Conservation (phyloP, 2,113 vertebrate genomes). For the Hyla sarda region DNA sequence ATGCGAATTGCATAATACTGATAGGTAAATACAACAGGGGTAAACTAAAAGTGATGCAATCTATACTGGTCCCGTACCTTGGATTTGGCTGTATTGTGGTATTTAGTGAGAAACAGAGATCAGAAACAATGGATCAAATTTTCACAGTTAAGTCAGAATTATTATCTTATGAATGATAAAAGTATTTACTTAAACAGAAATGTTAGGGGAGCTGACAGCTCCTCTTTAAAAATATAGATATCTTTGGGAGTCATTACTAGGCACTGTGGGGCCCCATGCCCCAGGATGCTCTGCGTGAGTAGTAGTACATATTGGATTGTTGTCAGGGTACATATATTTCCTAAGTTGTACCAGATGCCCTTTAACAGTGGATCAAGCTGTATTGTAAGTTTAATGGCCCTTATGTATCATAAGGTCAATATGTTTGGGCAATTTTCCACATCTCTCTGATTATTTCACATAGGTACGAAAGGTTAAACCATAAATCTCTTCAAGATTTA, state of each 20-base stretch:
- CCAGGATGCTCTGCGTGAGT: neutral
- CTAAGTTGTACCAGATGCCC: conserved; percentile 7
- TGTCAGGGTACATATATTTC: neutral
- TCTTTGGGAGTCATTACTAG: neutral
- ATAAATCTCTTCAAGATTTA: neutral
- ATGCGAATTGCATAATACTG: no score
- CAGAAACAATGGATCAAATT: no score
- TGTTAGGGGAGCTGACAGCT: neutral
- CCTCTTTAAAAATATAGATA: neutral
- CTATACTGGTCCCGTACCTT: no score
- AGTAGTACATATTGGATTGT: neutral
- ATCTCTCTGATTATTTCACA: neutral
- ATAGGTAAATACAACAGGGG: no score
- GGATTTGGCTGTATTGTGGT: no score
- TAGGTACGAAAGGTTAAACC: neutral
- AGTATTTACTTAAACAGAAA: neutral
- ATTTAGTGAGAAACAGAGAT: no score
- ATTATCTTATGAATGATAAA: neutral
- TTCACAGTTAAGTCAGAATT: neutral
- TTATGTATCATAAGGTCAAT: conserved; percentile 13
- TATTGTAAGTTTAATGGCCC: conserved; percentile 12
- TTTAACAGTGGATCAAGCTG: neutral
- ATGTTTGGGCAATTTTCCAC: conserved; percentile 11
- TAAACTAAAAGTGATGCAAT: no score
- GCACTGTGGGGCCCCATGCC: neutral